These are phyloP conservation scores for Cylloceria caligata DNA, from an alignment of 2,888 invertebrate species.

Conservation along the genomic window DNA sequence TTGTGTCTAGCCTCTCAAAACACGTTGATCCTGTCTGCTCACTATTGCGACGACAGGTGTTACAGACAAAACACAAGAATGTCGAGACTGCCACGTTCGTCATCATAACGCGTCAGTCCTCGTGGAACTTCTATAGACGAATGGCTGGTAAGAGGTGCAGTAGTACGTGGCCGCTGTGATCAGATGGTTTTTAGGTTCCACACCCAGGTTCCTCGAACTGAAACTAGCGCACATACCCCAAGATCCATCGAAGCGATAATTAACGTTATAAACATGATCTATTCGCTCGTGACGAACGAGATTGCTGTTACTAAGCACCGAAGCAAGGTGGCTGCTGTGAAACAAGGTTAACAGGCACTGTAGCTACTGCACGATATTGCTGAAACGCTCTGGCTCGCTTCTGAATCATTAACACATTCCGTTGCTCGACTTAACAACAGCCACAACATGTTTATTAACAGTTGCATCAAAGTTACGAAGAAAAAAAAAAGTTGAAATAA, in stretches of 20 bases:
- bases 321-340: slow-evolving; percentile 63
- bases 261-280: background rate
- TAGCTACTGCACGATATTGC: slow-evolving; percentile 43
- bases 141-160: background rate
- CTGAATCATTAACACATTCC: background rate
- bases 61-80: background rate
- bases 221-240: background rate
- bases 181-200: background rate
- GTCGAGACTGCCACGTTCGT: background rate
- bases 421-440: background rate
- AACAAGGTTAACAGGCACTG: slow-evolving; percentile 71
- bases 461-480: background rate
- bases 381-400: slow-evolving; percentile 21
- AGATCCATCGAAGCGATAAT: background rate
- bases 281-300: slow-evolving; percentile 12
- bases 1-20: background rate
- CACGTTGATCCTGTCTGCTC: background rate
- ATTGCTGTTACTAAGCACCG: slow-evolving; percentile 53
- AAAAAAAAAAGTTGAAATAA: background rate
- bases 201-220: slow-evolving; percentile 3
- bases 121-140: background rate
- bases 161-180: background rate
- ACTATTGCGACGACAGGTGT: background rate
- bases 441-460: background rate
- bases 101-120: slow-evolving; percentile 19